A percentile compares a stretch with the other conserved stretches of the same genome.
These are phyloP conservation scores for Helarctos malayanus DNA, from an alignment of 2,797 vertebrate species.

Conservation along the genomic window DNA sequence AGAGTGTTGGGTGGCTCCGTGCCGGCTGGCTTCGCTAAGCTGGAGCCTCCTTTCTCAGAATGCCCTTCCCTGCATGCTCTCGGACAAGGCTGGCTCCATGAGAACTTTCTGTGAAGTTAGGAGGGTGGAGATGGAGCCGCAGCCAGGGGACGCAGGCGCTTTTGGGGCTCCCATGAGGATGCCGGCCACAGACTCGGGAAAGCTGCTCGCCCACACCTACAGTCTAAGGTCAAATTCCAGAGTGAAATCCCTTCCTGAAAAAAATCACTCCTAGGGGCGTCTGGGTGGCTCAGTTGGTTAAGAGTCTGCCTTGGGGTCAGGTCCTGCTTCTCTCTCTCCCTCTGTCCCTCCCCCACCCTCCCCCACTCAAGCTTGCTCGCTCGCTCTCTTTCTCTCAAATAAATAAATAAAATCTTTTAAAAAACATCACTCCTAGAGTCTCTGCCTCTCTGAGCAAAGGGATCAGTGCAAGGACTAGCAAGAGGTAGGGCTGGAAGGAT, in stretches of 20 bases:
- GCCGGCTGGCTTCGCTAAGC: neutral
- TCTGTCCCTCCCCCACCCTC: neutral
- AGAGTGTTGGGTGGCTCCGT: neutral
- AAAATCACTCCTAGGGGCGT: neutral
- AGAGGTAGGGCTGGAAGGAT: neutral
- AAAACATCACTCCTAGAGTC: neutral
- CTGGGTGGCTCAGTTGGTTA: neutral
- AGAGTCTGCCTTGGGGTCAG: neutral
- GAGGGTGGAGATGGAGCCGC: neutral
- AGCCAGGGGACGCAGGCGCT: neutral
- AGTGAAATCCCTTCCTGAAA: neutral
- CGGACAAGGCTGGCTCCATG: neutral
- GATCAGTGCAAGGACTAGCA: neutral
- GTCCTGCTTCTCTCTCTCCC: neutral
- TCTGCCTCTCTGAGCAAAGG: neutral
- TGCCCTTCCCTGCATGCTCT: neutral
- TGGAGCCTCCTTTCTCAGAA: conserved; percentile 13
- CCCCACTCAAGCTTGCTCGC: neutral
- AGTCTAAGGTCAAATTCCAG: neutral
- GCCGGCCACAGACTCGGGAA: neutral
- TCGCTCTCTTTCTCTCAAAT: neutral
- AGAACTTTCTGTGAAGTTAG: neutral
- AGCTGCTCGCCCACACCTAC: neutral
- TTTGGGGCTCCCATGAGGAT: accelerated
- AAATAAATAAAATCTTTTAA: neutral